A percentile compares a stretch with the other conserved stretches of the same genome.
phyloP scores from a whole-genome alignment of 2,113 vertebrate species.

The Microtus ochrogaster region DNA sequence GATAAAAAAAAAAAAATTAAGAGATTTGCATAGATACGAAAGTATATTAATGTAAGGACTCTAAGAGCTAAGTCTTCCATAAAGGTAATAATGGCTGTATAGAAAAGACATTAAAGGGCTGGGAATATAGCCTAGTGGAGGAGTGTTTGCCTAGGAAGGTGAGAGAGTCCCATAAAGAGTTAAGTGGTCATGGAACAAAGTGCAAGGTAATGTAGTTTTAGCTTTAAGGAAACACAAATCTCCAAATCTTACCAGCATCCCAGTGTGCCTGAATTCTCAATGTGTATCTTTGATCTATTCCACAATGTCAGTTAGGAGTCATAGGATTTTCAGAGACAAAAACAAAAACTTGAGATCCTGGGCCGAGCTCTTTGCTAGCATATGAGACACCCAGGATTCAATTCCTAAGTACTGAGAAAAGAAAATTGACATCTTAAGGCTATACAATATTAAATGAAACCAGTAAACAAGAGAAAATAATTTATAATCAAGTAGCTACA shows the following conservation, averaged over 20 bases:
- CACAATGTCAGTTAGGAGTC: background rate
- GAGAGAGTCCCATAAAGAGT: background rate
- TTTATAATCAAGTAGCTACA: constrained; percentile 6
- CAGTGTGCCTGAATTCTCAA: background rate
- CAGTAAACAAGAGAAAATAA: constrained; percentile 32
- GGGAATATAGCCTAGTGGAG: background rate
- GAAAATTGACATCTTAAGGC: constrained; percentile 21
- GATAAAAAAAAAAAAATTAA: background rate
- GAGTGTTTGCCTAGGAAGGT: background rate
- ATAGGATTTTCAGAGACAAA: constrained; percentile 43
- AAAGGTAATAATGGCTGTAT: constrained; percentile 7
- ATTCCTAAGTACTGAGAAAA: background rate
- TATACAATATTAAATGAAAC: constrained; percentile 39
- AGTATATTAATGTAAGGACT: background rate
- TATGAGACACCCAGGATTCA: background rate
- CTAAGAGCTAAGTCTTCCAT: constrained; percentile 12
- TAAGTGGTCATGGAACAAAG: constrained; percentile 46
- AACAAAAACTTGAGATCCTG: constrained; percentile 12
- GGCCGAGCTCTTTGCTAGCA: background rate
- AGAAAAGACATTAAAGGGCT: background rate
- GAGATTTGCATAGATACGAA: background rate
- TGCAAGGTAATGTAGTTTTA: constrained; percentile 54
- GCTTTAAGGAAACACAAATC: constrained; percentile 29
- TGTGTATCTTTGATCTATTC: constrained; percentile 14
- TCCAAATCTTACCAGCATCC: background rate